A percentile compares a stretch with the other conserved stretches of the same genome.
phyloP scores from a whole-genome alignment of 2,888 invertebrate species.

The Rhimphoctona megacephalus region DNA sequence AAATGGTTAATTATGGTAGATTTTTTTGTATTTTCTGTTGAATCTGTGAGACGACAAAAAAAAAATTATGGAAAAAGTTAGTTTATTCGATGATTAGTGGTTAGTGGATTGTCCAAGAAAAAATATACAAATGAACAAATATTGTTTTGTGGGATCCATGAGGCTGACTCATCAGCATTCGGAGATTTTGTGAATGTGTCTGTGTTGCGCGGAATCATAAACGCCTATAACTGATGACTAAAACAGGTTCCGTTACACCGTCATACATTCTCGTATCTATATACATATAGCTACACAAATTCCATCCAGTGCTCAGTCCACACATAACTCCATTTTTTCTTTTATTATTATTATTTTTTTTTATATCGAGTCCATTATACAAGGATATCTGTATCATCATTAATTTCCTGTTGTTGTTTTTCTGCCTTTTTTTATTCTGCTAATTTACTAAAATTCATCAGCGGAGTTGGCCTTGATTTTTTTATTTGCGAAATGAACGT shows the following conservation, averaged over 20 bases:
- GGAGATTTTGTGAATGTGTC: conserved; percentile 9
- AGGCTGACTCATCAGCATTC: conserved; percentile 26
- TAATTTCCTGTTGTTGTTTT: conserved; percentile 5
- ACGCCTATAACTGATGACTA: conserved; percentile 68
- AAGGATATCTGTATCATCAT: conserved; percentile 7
- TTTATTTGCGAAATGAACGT: background rate
- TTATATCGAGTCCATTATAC: background rate
- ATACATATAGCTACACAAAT: conserved; percentile 54
- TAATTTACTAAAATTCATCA: background rate
- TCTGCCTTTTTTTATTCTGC: background rate
- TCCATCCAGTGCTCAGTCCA: conserved; percentile 50
- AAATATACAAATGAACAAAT: background rate
- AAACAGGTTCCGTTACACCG: conserved; percentile 80
- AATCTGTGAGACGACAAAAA: too few relatives aligned
- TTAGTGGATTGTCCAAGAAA: too few relatives aligned
- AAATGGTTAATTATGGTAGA: too few relatives aligned
- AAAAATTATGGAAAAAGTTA: too few relatives aligned
- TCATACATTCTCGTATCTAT: conserved; percentile 62
- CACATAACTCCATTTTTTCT: background rate
- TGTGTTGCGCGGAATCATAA: conserved; percentile 1
- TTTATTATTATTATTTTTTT: background rate
- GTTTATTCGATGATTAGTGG: too few relatives aligned
- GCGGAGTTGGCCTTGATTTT: background rate
- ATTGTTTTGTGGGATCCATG: background rate
- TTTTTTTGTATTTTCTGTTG: too few relatives aligned